Evolutionary conservation across 1,140 invertebrate genomes (phyloP).

Genomic region (Lineus longissimus): DNA sequence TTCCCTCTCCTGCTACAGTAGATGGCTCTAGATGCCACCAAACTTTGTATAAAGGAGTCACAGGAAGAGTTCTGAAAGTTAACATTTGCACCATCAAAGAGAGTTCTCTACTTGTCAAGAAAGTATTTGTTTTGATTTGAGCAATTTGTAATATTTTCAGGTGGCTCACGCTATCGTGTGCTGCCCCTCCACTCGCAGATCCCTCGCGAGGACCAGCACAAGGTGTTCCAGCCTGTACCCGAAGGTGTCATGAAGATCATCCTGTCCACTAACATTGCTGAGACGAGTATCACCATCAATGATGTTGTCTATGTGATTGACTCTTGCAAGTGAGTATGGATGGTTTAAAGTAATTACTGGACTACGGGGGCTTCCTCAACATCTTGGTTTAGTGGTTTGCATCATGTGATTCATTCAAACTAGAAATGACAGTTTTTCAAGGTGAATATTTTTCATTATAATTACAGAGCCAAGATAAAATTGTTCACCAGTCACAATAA

Average conservation of each 20-base stretch:
- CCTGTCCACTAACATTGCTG: slow-evolving; percentile 58
- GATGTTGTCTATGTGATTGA: slow-evolving; percentile 55
- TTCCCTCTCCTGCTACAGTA: too few relatives aligned
- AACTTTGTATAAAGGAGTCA: too few relatives aligned
- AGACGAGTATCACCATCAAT: slow-evolving; percentile 56
- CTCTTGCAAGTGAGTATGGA: slow-evolving; percentile 49
- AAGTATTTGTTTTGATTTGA: too few relatives aligned
- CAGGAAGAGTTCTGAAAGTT: too few relatives aligned
- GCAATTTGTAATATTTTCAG: slow-evolving; percentile 21
- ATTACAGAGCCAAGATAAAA: slow-evolving; percentile 50
- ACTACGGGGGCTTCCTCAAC: neutral
- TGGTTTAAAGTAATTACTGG: neutral
- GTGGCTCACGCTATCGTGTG: slow-evolving; percentile 37
- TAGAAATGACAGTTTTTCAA: too few relatives aligned
- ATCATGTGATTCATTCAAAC: too few relatives aligned
- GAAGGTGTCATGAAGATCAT: slow-evolving; percentile 54
- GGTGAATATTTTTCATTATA: too few relatives aligned
- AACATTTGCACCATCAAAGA: too few relatives aligned
- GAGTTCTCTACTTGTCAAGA: too few relatives aligned
- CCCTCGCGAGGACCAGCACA: slow-evolving; percentile 52
- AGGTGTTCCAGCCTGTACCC: slow-evolving; percentile 51
- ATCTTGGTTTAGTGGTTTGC: too few relatives aligned
- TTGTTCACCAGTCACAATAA: slow-evolving; percentile 54
- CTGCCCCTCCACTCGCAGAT: slow-evolving; percentile 55
- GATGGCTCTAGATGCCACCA: too few relatives aligned